Conservation (phyloP, 2,797 vertebrate species). For the Kryptopterus vitreolus region DNA sequence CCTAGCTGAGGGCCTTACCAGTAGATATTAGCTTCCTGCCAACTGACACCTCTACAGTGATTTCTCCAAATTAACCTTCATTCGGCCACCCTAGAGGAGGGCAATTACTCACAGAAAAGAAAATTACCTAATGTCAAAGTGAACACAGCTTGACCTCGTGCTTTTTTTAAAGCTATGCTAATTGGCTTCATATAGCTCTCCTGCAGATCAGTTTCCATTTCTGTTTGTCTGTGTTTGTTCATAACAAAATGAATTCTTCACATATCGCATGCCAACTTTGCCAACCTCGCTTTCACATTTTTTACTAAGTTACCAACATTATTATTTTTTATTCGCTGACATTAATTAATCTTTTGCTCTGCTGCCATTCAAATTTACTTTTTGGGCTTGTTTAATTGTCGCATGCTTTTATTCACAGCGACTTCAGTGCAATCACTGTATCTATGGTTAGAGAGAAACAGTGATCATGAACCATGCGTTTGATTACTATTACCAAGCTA, state of each 20-base stretch:
- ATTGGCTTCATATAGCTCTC: constrained; percentile 26
- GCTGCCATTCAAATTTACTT: not conserved
- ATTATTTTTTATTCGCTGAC: not conserved
- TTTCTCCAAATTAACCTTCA: constrained; percentile 46
- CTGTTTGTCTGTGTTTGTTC: constrained; percentile 33
- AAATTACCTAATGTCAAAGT: constrained; percentile 38
- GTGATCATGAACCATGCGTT: not conserved
- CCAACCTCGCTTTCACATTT: not conserved
- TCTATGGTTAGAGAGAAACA: not conserved
- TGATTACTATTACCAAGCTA: not conserved
- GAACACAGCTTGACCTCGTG: constrained; percentile 23
- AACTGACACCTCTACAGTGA: constrained; percentile 28
- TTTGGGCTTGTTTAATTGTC: not conserved
- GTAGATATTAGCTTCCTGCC: constrained; percentile 48
- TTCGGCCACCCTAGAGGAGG: constrained; percentile 36
- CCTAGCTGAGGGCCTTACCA: constrained; percentile 30
- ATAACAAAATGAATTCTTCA: not conserved
- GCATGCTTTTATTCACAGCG: not conserved
- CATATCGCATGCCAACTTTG: not conserved
- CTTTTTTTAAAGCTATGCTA: constrained; percentile 34
- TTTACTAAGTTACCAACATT: not conserved
- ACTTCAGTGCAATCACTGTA: not conserved
- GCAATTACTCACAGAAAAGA: constrained; percentile 48
- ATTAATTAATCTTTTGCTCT: not conserved
- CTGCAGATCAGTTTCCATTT: constrained; percentile 25